Conservation (phyloP, 2,797 vertebrate species). For the Rhynchonycteris naso region DNA sequence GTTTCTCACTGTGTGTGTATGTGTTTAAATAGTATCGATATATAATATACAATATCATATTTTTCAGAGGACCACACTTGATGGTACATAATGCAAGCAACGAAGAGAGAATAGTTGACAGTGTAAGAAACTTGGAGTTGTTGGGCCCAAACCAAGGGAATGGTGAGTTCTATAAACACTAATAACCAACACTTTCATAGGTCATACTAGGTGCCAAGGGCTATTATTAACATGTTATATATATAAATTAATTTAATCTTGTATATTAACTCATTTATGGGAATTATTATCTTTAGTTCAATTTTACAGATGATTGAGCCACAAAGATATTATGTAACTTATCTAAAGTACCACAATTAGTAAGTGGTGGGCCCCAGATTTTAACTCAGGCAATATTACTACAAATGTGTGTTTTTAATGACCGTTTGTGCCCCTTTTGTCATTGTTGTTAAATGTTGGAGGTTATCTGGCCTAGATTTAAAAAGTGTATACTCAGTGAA, state of each 20-base stretch:
- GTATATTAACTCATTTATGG: background rate
- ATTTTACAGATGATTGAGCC: background rate
- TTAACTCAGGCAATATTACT: background rate
- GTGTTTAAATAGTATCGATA: slow-evolving; percentile 66
- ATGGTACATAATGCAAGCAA: slow-evolving; percentile 60
- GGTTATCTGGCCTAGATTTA: background rate
- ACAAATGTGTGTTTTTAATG: background rate
- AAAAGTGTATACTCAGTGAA: background rate
- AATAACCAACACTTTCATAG: background rate
- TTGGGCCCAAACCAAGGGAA: slow-evolving; percentile 72
- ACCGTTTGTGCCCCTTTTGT: background rate
- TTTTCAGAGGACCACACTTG: slow-evolving; percentile 82
- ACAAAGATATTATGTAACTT: background rate
- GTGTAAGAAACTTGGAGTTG: slow-evolving; percentile 71
- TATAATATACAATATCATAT: slow-evolving; percentile 75
- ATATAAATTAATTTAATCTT: background rate
- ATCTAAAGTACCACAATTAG: background rate
- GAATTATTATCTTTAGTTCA: slow-evolving; percentile 7
- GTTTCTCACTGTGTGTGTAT: slow-evolving; percentile 43
- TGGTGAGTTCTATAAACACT: slow-evolving; percentile 82
- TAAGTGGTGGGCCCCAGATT: background rate
- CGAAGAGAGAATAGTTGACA: slow-evolving; percentile 74
- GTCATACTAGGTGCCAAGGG: background rate
- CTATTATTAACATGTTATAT: background rate
- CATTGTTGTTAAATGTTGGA: background rate